These are phyloP conservation scores for Bombus confusus DNA, from an alignment of 1,140 invertebrate species.

Conservation along the genomic window DNA sequence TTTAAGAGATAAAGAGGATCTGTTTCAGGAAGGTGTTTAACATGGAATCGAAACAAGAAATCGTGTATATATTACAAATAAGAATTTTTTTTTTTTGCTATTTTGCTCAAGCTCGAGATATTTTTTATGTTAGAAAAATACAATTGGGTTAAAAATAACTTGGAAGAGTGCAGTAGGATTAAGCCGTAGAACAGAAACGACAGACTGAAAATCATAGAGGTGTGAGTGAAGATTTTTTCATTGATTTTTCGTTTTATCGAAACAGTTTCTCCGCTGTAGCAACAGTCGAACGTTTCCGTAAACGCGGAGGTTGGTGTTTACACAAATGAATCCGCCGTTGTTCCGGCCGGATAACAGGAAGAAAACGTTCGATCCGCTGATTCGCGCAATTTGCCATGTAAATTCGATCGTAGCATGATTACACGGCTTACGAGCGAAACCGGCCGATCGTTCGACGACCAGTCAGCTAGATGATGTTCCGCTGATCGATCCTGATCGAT, in stretches of 20 bases:
- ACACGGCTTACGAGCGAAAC: conserved; percentile 48
- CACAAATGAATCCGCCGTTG: conserved; percentile 11
- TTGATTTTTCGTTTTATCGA: background rate
- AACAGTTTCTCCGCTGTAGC: background rate
- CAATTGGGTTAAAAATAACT: too few relatives aligned
- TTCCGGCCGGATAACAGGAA: conserved; percentile 23
- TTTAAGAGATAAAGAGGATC: too few relatives aligned
- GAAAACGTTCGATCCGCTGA: conserved; percentile 39
- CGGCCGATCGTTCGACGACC: conserved; percentile 26
- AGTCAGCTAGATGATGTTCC: conserved; percentile 60
- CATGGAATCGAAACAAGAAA: too few relatives aligned
- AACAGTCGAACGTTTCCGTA: conserved; percentile 2
- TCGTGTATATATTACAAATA: too few relatives aligned
- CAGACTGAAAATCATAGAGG: too few relatives aligned
- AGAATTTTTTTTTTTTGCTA: too few relatives aligned
- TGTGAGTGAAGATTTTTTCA: too few relatives aligned
- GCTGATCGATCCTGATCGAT: conserved; percentile 71
- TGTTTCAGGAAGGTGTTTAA: too few relatives aligned
- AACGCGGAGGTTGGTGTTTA: background rate
- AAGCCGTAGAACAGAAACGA: too few relatives aligned
- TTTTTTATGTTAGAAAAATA: too few relatives aligned
- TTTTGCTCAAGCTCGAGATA: too few relatives aligned
- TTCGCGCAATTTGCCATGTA: conserved; percentile 69
- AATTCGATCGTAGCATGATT: conserved; percentile 69
- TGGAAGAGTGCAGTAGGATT: too few relatives aligned